Evolutionary conservation across 2,113 vertebrate genomes (phyloP).

Genomic region (Platichthys stellatus): DNA sequence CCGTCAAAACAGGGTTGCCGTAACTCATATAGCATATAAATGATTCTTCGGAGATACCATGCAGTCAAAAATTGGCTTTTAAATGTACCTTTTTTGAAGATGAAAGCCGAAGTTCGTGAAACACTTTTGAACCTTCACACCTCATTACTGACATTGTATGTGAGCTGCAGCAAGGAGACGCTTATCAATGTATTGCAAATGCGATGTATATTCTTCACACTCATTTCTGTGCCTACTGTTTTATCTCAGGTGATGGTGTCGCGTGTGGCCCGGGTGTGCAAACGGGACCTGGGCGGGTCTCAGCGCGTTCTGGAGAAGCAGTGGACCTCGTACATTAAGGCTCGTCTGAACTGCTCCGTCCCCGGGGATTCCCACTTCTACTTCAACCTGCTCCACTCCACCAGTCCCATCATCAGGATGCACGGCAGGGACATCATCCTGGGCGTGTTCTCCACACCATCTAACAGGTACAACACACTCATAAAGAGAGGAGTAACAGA

Average conservation of each 20-base stretch:
- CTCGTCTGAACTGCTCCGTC: conserved; percentile 95
- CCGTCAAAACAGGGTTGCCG: conserved; percentile 53
- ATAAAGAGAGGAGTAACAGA: not conserved
- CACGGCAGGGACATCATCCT: conserved; percentile 91
- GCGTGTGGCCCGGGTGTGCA: conserved; percentile 93
- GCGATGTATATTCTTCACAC: not conserved
- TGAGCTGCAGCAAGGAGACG: not conserved
- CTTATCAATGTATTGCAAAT: not conserved
- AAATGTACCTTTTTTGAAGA: conserved; percentile 47
- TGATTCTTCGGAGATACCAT: conserved; percentile 25
- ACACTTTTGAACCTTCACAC: conserved; percentile 3
- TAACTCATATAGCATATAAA: conserved; percentile 54
- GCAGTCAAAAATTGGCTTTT: conserved; percentile 44
- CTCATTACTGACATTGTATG: not conserved
- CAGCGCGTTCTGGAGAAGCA: conserved; percentile 96
- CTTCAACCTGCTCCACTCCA: conserved; percentile 96
- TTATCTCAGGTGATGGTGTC: conserved; percentile 90
- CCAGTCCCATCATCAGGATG: conserved; percentile 90
- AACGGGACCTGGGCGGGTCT: conserved; percentile 92
- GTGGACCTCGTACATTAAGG: conserved; percentile 98
- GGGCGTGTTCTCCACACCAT: conserved; percentile 92
- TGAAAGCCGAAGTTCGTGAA: conserved; percentile 35
- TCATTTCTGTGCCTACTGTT: not conserved
- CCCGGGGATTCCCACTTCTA: conserved; percentile 97
- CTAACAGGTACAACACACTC: conserved; percentile 87